Base-by-base conservation (phyloP, 2,888 invertebrate species). In the Melanophora roralis region DNA sequence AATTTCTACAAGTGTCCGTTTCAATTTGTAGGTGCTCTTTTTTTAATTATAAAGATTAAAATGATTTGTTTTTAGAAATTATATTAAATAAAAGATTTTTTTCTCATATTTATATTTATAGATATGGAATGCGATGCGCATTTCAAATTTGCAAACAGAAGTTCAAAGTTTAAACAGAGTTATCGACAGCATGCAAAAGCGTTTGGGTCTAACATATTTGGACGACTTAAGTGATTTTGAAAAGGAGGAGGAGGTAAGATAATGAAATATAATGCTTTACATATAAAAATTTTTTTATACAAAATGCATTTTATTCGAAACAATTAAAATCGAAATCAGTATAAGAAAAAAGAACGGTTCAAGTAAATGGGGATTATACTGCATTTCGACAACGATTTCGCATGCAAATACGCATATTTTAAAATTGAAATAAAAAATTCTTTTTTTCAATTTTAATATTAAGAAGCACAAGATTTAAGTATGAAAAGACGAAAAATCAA, bases 211-310 rank as follows among this genome's bases (percentile, higher is more conserved):
- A 1, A 83, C 87, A 71, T 87, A 89, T 82, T 83, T 90, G 78
- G 89, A 90, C 45, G 89, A 89, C 23, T 75, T 88, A n/a, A 85
- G 82, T 34, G 88, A 89, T 67, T 88, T 89, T 65, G 87, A 89
- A 83, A 86, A 88, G 75, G 87, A 87, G 85, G 90, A 87, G 72
- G 87, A 87, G 86, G 90, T 89, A 83, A 86, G 84, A 77, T 19
- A 32, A 45, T 47, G n/a, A 53, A 14, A 21, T 27, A 36, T 1
- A n/a, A 14, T 43, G 43, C 36, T 40, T 12, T 53, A 53, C 32
- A 60, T 62, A 64, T 49, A 32, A 36, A 14, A 59, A 12, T 38
- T 59, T n/a, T 5, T 14, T 40, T 40, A 11, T 14, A 14, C n/a
- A 53, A 32, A 14, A 12, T 51, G 21, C 45, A 3, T 27, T n/a